Percentiles rank a stretch among this genome's conserved stretches.
Evolutionary conservation across 2,113 vertebrate species (phyloP).

Genomic region (Amazona guildingii): DNA sequence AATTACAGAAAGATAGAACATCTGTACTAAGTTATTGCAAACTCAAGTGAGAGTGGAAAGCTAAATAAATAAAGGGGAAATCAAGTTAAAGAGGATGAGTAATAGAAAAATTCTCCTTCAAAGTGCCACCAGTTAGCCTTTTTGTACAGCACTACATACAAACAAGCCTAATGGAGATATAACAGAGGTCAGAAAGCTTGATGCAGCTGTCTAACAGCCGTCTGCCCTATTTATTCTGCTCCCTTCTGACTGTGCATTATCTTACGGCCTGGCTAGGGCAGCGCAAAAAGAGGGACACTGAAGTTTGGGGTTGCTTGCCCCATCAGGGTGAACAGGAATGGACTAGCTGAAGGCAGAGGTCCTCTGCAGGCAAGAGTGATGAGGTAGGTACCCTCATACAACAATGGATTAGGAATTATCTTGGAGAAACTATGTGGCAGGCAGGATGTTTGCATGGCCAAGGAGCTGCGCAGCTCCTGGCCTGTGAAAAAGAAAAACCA

Average conservation of each 20-base stretch:
- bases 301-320: neutral
- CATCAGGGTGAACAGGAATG: neutral
- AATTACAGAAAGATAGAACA: constrained; percentile 52
- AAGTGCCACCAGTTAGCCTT: constrained; percentile 50
- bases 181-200: constrained; percentile 16
- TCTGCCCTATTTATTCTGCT: neutral
- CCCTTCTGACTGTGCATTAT: neutral
- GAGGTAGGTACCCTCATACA: neutral
- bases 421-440: neutral
- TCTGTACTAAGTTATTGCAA: constrained; percentile 48
- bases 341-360: neutral
- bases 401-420: neutral
- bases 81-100: constrained; percentile 27
- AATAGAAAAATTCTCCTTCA: constrained; percentile 46
- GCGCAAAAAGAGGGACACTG: neutral
- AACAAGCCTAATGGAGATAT: constrained; percentile 41
- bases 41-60: constrained; percentile 60
- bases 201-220: constrained; percentile 56
- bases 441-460: neutral
- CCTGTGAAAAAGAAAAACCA: neutral
- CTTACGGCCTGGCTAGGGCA: neutral
- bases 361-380: neutral
- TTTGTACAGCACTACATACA: constrained; percentile 4
- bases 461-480: neutral
- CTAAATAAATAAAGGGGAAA: constrained; percentile 57